These are phyloP conservation scores for Carollia perspicillata DNA, from an alignment of 2,113 vertebrate genomes.

Conservation along the genomic window DNA sequence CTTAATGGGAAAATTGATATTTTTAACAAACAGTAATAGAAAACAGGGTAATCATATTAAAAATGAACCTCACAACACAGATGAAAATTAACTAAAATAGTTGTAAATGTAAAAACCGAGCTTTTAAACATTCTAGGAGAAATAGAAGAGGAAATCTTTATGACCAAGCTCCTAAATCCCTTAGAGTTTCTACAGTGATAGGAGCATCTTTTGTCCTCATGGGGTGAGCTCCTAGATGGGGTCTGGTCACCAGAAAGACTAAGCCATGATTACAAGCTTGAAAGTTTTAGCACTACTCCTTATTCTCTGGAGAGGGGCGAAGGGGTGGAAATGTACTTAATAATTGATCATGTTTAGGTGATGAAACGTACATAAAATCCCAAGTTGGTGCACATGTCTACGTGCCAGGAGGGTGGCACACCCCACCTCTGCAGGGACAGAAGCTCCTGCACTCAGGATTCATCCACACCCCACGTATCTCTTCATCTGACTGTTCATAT, in stretches of 20 bases:
- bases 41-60: not conserved
- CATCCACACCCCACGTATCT: not conserved
- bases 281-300: not conserved
- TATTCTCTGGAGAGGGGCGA: not conserved
- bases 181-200: not conserved
- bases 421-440: not conserved
- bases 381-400: not conserved
- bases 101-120: not conserved
- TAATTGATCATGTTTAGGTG: not conserved
- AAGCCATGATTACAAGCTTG: not conserved
- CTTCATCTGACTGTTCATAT: not conserved
- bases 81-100: constrained; percentile 2
- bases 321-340: not conserved
- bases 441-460: not conserved
- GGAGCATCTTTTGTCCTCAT: not conserved
- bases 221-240: no score
- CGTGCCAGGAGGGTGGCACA: not conserved
- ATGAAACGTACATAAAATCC: not conserved
- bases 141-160: not conserved
- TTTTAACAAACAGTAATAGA: not conserved
- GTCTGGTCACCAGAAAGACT: not conserved
- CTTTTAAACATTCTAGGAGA: not conserved
- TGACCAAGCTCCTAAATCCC: not conserved
- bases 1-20: not conserved
- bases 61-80: not conserved